phyloP scores from a whole-genome alignment of 2,888 invertebrate species.

The Hemistola chrysoprasaria region DNA sequence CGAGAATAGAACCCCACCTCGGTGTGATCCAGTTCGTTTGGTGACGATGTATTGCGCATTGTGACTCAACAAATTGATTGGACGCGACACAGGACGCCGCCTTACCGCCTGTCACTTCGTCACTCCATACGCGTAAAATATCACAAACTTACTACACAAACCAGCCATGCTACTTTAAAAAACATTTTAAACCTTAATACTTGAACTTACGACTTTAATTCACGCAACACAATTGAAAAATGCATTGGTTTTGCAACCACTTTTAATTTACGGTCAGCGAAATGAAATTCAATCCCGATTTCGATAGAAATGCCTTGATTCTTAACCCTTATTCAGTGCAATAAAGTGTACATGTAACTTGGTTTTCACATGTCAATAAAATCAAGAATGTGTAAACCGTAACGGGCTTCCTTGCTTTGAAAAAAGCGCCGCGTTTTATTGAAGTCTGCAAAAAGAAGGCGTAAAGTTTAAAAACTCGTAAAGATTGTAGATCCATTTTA shows the following conservation, averaged over 20 bases:
- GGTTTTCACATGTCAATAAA: conserved; percentile 38
- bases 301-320: neutral
- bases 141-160: conserved; percentile 31
- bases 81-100: conserved; percentile 66
- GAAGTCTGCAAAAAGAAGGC: conserved; percentile 17
- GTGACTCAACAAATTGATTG: conserved; percentile 77
- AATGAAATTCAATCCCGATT: conserved; percentile 9
- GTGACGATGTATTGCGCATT: conserved; percentile 71
- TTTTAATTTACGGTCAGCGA: conserved; percentile 27
- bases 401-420: conserved; percentile 31
- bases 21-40: conserved; percentile 65
- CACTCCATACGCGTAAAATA: conserved; percentile 60
- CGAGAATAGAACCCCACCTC: conserved; percentile 47
- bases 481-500: no score
- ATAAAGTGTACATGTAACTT: conserved; percentile 5
- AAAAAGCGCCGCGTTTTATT: conserved; percentile 28
- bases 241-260: conserved; percentile 22
- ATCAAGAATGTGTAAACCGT: conserved; percentile 36
- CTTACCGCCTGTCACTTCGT: conserved; percentile 69
- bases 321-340: neutral
- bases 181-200: conserved; percentile 28
- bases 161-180: conserved; percentile 7
- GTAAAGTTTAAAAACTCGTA: conserved; percentile 7
- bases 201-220: conserved; percentile 8
- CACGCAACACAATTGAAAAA: neutral